phyloP scores from a whole-genome alignment of 2,113 vertebrate species.

The Paradoxurus hermaphroditus region DNA sequence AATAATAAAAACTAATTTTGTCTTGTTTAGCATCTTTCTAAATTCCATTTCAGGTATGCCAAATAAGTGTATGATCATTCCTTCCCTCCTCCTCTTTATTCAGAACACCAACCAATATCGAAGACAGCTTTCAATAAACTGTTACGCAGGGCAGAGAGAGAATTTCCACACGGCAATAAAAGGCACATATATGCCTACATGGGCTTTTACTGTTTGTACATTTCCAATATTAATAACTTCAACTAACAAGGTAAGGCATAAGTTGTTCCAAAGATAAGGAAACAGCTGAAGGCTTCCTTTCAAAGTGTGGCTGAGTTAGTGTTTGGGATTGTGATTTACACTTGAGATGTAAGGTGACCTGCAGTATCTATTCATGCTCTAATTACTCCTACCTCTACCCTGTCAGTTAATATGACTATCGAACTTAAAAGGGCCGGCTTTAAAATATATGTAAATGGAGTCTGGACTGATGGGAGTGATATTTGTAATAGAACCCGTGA shows the following conservation, averaged over 20 bases:
- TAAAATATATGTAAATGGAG: constrained; percentile 27
- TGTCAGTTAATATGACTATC: constrained; percentile 53
- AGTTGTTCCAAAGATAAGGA: not conserved
- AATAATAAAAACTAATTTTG: not conserved
- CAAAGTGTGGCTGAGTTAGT: constrained; percentile 5
- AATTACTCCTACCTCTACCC: constrained; percentile 41
- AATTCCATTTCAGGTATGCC: not conserved
- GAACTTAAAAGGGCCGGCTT: constrained; percentile 27
- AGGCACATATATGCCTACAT: not conserved
- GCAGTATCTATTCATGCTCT: constrained; percentile 30
- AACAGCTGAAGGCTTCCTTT: constrained; percentile 4
- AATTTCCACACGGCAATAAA: not conserved
- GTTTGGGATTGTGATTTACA: constrained; percentile 3
- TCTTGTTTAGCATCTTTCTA: not conserved
- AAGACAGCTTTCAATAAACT: not conserved
- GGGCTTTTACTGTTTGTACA: not conserved
- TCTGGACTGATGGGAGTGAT: not conserved
- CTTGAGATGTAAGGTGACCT: constrained; percentile 16
- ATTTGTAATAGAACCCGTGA: constrained; percentile 47
- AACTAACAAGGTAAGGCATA: not conserved
- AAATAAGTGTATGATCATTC: not conserved
- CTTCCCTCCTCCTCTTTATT: not conserved
- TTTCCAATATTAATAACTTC: not conserved
- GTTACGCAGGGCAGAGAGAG: not conserved
- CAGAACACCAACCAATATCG: not conserved